Evolutionary conservation across 92 coral and sea anemone genomes (phyloP).

Genomic region (Phenganax subtilis): DNA sequence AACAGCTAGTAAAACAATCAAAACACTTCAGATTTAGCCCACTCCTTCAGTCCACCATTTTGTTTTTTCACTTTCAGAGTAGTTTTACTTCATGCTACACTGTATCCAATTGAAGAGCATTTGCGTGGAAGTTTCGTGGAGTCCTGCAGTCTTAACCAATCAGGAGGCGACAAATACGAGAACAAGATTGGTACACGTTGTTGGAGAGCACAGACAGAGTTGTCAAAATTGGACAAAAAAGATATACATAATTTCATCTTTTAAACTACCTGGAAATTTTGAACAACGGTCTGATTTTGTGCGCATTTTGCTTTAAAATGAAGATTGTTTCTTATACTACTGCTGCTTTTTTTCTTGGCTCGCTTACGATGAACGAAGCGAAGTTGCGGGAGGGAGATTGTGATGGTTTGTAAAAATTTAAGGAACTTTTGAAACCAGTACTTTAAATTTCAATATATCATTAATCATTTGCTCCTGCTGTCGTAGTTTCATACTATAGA

Average conservation of each 20-base stretch:
- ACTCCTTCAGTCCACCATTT: slow-evolving; percentile 33
- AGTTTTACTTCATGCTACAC: background rate
- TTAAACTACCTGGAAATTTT: background rate
- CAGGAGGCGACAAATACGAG: slow-evolving; percentile 88
- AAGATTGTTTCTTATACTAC: slow-evolving; percentile 36
- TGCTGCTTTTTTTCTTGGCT: slow-evolving; percentile 54
- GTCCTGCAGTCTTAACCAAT: slow-evolving; percentile 53
- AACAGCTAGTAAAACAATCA: too few relatives aligned
- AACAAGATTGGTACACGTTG: slow-evolving; percentile 73
- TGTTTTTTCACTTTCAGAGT: background rate
- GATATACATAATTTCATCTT: background rate
- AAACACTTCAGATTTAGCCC: background rate
- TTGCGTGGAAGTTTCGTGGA: slow-evolving; percentile 15
- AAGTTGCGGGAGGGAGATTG: slow-evolving; percentile 76
- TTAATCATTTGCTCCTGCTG: background rate
- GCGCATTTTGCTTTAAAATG: slow-evolving; percentile 12
- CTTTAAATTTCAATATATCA: background rate
- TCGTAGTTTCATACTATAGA: too few relatives aligned
- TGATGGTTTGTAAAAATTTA: slow-evolving; percentile 55
- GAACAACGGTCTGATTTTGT: slow-evolving; percentile 24
- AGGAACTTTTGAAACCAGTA: background rate
- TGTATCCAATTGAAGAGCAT: background rate
- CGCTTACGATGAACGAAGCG: slow-evolving; percentile 61
- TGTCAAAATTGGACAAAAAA: background rate
- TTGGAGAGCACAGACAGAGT: background rate